These are phyloP conservation scores for Camponotus pennsylvanicus DNA, from an alignment of 1,140 invertebrate genomes.

Conservation along the genomic window DNA sequence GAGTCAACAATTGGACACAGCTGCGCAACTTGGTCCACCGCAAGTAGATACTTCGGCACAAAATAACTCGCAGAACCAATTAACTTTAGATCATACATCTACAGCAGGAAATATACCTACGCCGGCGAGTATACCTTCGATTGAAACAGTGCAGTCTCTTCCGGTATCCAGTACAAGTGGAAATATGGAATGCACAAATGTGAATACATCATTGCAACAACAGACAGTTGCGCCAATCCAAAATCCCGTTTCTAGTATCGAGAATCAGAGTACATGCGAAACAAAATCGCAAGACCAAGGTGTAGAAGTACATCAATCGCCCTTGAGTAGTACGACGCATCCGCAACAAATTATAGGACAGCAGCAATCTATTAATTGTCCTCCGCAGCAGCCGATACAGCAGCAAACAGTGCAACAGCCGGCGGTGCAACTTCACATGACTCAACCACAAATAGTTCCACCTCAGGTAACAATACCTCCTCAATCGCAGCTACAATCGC, in stretches of 20 bases:
- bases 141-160: constrained; percentile 83
- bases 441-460: constrained; percentile 74
- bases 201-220: constrained; percentile 77
- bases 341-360: constrained; percentile 67
- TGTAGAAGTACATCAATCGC: constrained; percentile 72
- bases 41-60: constrained; percentile 78
- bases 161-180: constrained; percentile 84
- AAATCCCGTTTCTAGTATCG: constrained; percentile 76
- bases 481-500: constrained; percentile 72
- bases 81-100: constrained; percentile 75
- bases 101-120: constrained; percentile 60
- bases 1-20: constrained; percentile 52
- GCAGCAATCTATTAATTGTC: constrained; percentile 71
- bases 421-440: constrained; percentile 70
- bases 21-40: constrained; percentile 60
- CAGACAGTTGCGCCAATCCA: constrained; percentile 66
- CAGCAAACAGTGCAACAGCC: constrained; percentile 67
- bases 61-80: constrained; percentile 76
- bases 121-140: constrained; percentile 68
- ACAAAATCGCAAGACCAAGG: constrained; percentile 78
- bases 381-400: constrained; percentile 59
- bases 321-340: constrained; percentile 64
- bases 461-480: constrained; percentile 62
- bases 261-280: constrained; percentile 78
- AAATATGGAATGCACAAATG: constrained; percentile 77